A percentile compares a stretch with the other conserved stretches of the same genome.
phyloP scores from a whole-genome alignment of 2,888 invertebrate species.

The Pachycephus smyrnensis region DNA sequence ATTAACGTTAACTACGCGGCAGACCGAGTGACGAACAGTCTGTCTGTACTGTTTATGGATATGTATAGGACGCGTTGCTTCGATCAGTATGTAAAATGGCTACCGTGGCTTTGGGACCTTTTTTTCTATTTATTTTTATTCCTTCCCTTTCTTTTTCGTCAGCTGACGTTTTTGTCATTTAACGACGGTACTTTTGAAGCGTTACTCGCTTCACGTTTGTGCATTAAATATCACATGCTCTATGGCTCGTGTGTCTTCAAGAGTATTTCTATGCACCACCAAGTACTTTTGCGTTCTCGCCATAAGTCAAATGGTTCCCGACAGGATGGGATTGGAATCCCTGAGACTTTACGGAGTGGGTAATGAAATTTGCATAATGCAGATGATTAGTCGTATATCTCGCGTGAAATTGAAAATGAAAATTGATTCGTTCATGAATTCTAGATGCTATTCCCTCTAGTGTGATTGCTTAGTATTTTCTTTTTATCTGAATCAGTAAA shows the following conservation, averaged over 20 bases:
- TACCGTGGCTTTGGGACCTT: neutral
- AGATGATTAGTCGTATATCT: conserved; percentile 9
- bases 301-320: neutral
- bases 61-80: neutral
- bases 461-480: neutral
- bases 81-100: neutral
- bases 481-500: neutral
- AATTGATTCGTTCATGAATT: conserved; percentile 16
- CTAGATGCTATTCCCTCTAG: neutral
- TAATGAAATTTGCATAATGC: conserved; percentile 21
- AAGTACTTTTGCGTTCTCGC: neutral
- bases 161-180: neutral
- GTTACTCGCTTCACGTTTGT: neutral
- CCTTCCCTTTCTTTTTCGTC: neutral
- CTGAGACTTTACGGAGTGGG: neutral
- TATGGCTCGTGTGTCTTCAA: neutral
- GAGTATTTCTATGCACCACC: neutral
- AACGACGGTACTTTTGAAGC: neutral
- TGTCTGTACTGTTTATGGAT: neutral
- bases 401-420: conserved; percentile 19
- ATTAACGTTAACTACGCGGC: neutral
- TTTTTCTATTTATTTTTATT: neutral
- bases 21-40: neutral
- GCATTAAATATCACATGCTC: neutral
- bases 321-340: neutral